Evolutionary conservation across 2,113 vertebrate genomes (phyloP).

Genomic region (Erpornis zantholeuca): DNA sequence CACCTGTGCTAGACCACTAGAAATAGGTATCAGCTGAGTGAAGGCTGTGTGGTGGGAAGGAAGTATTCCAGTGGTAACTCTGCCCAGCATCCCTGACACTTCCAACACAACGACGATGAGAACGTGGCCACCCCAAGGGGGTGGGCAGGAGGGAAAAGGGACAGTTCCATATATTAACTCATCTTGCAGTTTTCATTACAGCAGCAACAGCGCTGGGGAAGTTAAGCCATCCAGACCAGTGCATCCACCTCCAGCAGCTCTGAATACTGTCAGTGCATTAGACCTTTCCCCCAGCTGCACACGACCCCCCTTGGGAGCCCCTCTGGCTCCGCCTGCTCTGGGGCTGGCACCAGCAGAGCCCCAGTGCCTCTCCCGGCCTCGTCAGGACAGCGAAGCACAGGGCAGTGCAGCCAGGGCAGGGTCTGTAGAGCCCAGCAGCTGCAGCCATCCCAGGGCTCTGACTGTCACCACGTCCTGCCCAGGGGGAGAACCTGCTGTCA

Average conservation of each 20-base stretch:
- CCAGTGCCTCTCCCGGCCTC: background rate
- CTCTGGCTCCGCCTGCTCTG: background rate
- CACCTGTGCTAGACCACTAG: slow-evolving; percentile 16
- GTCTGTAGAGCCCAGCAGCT: background rate
- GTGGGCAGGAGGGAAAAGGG: background rate
- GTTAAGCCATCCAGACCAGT: slow-evolving; percentile 27
- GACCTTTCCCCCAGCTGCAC: background rate
- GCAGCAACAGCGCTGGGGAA: slow-evolving; percentile 53
- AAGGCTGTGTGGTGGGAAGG: background rate
- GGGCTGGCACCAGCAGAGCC: background rate
- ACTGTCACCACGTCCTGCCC: background rate
- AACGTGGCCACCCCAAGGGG: background rate
- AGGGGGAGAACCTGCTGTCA: background rate
- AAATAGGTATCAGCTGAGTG: background rate
- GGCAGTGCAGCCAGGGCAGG: background rate
- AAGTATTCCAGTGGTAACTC: slow-evolving; percentile 32
- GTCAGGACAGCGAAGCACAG: background rate
- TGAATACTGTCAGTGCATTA: slow-evolving; percentile 41
- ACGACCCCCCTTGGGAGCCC: background rate
- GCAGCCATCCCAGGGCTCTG: background rate
- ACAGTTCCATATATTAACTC: background rate
- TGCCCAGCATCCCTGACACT: slow-evolving; percentile 21
- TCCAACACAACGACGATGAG: background rate
- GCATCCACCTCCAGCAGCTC: slow-evolving; percentile 54
- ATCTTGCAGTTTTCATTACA: slow-evolving; percentile 45